Evolutionary conservation across 2,113 vertebrate genomes (phyloP).

Genomic region (Tympanuchus pallidicinctus): DNA sequence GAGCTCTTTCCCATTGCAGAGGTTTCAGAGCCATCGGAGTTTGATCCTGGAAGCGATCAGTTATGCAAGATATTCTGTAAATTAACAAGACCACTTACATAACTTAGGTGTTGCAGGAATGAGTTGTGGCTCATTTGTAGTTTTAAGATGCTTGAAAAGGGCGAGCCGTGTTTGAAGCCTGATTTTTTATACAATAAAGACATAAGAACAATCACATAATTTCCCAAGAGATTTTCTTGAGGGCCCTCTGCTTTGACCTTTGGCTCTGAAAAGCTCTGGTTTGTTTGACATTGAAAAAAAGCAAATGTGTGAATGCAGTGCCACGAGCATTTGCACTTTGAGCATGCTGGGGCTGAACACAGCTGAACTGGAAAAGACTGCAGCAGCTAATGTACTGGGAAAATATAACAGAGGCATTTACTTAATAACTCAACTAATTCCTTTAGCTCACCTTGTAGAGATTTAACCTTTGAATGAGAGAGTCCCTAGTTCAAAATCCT

Average conservation of each 20-base stretch:
- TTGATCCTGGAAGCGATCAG: slow-evolving; percentile 41
- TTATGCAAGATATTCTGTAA: slow-evolving; percentile 55
- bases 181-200: slow-evolving; percentile 49
- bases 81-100: slow-evolving; percentile 54
- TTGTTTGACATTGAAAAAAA: slow-evolving; percentile 42
- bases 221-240: slow-evolving; percentile 21
- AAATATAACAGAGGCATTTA: slow-evolving; percentile 56
- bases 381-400: slow-evolving; percentile 47
- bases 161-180: neutral
- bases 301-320: slow-evolving; percentile 44
- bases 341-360: slow-evolving; percentile 52
- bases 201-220: slow-evolving; percentile 40
- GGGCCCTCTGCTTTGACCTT: slow-evolving; percentile 31
- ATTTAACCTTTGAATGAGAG: slow-evolving; percentile 72
- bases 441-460: slow-evolving; percentile 75
- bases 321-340: slow-evolving; percentile 66
- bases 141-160: slow-evolving; percentile 50
- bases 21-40: neutral
- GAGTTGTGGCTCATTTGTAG: slow-evolving; percentile 53
- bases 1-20: slow-evolving; percentile 11
- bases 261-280: slow-evolving; percentile 24
- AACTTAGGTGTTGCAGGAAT: slow-evolving; percentile 59
- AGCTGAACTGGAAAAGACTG: slow-evolving; percentile 61
- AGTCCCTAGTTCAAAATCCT: slow-evolving; percentile 74
- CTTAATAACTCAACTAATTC: slow-evolving; percentile 70